Evolutionary conservation across 2,113 vertebrate species (phyloP).

Genomic region (Monarcha castaneiventris): DNA sequence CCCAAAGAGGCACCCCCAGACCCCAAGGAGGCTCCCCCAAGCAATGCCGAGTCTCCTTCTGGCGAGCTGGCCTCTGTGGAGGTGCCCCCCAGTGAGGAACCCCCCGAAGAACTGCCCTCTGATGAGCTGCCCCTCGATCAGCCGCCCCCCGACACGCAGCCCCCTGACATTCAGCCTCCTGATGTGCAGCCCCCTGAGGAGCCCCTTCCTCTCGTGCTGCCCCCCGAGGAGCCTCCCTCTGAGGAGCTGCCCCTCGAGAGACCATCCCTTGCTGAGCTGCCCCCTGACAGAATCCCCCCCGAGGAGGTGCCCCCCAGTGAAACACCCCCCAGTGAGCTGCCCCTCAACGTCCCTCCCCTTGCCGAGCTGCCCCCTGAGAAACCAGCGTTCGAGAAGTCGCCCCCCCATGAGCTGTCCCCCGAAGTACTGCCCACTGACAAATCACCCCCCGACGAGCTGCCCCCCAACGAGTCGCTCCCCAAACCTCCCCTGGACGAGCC

Average conservation of each 20-base stretch:
- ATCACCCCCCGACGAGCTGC: not conserved
- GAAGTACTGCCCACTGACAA: not conserved
- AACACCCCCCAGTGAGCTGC: not conserved
- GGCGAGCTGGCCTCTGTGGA: not conserved
- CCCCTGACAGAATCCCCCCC: not conserved
- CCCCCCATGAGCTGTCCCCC: not conserved
- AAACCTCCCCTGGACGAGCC: not conserved
- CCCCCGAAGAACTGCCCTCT: not conserved
- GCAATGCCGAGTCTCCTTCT: not conserved
- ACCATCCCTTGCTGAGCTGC: not conserved
- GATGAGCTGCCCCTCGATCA: not conserved
- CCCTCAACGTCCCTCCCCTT: not conserved
- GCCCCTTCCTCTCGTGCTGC: not conserved
- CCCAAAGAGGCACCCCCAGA: not conserved
- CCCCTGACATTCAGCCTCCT: not conserved
- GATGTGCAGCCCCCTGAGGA: not conserved
- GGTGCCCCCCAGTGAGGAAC: not conserved
- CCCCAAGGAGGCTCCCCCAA: not conserved
- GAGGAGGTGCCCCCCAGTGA: not conserved
- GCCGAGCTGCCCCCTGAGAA: not conserved
- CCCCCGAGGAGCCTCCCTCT: not conserved
- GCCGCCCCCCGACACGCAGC: accelerated
- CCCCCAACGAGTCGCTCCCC: not conserved
- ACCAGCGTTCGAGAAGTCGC: not conserved
- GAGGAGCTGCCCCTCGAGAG: not conserved